Conservation (phyloP, 2,113 vertebrate species). For the Rhabdomys dilectus region DNA sequence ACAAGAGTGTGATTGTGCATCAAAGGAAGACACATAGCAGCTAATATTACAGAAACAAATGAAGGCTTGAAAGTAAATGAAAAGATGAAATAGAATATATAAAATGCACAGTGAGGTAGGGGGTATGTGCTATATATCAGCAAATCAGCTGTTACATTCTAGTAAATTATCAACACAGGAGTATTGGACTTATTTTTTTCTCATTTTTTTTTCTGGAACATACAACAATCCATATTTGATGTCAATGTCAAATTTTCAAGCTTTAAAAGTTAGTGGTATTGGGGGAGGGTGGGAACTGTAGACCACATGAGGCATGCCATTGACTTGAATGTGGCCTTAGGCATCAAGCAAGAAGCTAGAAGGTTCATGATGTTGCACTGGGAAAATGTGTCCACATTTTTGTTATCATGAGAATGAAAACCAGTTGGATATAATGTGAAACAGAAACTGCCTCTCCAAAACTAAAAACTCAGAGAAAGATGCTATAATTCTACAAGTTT, state of each 20-base stretch:
- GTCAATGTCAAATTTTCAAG: neutral
- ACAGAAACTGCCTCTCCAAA: neutral
- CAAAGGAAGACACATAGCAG: neutral
- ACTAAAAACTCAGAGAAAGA: neutral
- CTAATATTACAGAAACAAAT: neutral
- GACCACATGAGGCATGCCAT: neutral
- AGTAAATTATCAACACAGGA: neutral
- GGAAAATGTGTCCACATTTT: neutral
- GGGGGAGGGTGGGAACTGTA: neutral
- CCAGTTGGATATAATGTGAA: neutral
- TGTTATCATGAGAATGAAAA: neutral
- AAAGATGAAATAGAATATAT: neutral
- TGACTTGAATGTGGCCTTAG: neutral
- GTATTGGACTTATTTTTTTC: neutral
- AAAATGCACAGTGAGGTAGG: neutral
- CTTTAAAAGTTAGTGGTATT: neutral
- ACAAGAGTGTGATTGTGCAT: neutral
- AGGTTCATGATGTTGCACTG: neutral
- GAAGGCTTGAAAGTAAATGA: constrained; percentile 1
- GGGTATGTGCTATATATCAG: neutral
- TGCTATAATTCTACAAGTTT: neutral
- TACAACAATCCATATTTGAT: constrained; percentile 22
- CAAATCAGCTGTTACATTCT: neutral
- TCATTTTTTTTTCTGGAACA: neutral
- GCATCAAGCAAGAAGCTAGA: neutral